phyloP scores from a whole-genome alignment of 2,113 vertebrate genomes.

The Cynopterus brachyotis region DNA sequence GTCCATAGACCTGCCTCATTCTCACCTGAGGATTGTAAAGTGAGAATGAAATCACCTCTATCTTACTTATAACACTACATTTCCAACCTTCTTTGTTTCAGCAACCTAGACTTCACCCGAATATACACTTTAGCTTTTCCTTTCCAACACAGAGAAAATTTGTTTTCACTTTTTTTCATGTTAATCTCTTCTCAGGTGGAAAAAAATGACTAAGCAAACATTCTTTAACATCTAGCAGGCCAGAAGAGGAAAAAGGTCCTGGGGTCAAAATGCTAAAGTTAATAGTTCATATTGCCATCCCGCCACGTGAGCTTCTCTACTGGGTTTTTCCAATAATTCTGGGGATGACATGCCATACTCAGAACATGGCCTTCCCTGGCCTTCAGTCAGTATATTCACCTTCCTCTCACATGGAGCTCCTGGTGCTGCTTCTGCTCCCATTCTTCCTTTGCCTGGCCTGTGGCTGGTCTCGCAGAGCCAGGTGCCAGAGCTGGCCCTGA shows the following conservation, averaged over 20 bases:
- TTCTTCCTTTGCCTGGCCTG: background rate
- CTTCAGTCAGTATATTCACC: background rate
- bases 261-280: slow-evolving; percentile 5
- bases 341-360: background rate
- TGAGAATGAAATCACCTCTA: background rate
- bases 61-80: background rate
- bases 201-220: background rate
- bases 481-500: background rate
- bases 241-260: background rate
- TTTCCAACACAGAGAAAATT: background rate
- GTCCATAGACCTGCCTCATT: background rate
- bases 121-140: background rate
- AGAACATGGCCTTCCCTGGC: background rate
- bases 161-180: slow-evolving; percentile 8
- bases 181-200: background rate
- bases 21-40: background rate
- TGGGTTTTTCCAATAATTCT: background rate
- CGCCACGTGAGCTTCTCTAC: background rate
- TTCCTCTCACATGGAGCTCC: background rate
- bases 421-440: background rate
- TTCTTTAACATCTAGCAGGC: background rate
- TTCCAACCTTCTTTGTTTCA: background rate
- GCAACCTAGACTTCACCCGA: background rate
- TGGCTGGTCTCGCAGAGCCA: background rate
- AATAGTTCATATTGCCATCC: background rate